Conservation (phyloP, 2,797 vertebrate species). For the Eutrigla gurnardus region DNA sequence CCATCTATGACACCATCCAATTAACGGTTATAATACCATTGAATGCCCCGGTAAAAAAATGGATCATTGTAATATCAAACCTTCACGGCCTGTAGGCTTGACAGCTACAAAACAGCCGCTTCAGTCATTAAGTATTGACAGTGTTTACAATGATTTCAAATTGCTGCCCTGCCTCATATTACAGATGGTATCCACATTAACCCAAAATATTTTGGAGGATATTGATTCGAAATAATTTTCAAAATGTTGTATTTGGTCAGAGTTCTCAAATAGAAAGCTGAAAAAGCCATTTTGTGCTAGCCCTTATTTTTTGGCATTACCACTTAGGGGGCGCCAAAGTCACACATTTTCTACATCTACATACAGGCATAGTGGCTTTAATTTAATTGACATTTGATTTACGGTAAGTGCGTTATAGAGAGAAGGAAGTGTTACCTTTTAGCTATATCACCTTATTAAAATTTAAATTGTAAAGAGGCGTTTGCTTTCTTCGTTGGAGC, state of each 20-base stretch:
- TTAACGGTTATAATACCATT: neutral
- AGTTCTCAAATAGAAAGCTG: neutral
- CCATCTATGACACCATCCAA: neutral
- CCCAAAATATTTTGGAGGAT: neutral
- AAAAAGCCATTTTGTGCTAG: neutral
- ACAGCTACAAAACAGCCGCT: neutral
- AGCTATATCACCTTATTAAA: conserved; percentile 39
- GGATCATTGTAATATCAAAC: conserved; percentile 8
- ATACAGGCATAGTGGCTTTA: neutral
- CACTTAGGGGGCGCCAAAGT: neutral
- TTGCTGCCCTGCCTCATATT: neutral
- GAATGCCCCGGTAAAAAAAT: neutral
- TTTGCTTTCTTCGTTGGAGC: conserved; percentile 39
- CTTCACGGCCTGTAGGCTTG: neutral
- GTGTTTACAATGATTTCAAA: conserved; percentile 1
- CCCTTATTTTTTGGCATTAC: neutral
- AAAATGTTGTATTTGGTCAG: too few relatives aligned
- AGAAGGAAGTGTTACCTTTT: conserved; percentile 27
- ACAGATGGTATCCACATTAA: neutral
- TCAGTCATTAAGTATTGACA: conserved; percentile 4
- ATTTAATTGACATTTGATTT: conserved; percentile 31
- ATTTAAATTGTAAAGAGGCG: conserved; percentile 39
- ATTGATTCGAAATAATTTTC: too few relatives aligned
- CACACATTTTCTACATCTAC: neutral
- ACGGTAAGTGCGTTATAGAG: conserved; percentile 18